Evolutionary conservation across 2,888 invertebrate species (phyloP), one percentile per base, ranked within the genome.

Genomic region (Euzophera pinguis): DNA sequence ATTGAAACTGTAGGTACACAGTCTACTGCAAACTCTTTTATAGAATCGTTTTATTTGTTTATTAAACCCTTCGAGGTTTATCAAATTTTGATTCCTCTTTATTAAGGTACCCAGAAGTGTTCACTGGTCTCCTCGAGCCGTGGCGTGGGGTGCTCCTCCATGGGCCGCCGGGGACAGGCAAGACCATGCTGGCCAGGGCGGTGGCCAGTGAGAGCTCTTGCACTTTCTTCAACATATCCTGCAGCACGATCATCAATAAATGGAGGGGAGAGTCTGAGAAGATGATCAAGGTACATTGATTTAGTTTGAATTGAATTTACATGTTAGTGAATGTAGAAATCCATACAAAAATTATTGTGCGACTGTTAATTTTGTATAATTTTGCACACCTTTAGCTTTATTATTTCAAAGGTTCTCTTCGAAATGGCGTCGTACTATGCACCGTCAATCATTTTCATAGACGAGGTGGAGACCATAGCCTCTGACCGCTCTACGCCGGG

Each of bases 181-280:
- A 98, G 88, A 98, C 98, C 0, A 86, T 97, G 75, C 82, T 98
- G 62, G 98, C 98, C 0, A 95, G 95, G 79, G 97, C 97, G 0
- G 93, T 97, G 1, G 98, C 97, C 3, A 92, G 94, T 0, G 96
- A 97, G 81, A 94, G 95, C 59, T 67, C 92, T 88, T 92, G 93
- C 56, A 96, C 96, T 0, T 98, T 98, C 84, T 97, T 99, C 78
- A 98, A 98, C 74, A 93, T 98, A 10, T 95, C 97, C 1, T 95
- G 97, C 56, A 96, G 97, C 68, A 94, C 95, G 1, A 92, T 98
- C 41, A 93, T 98, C n/a, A 97, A 96, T 69, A 99, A 99, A 82
- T 98, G 98, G 98, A 91, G 98, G 29, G 98, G 98, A 0, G 98
- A 99, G 65, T 98, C 98, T 0, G 98, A 98, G 86, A 98, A 98